Percentiles rank a stretch among this genome's conserved stretches.
Conservation (phyloP, 2,113 vertebrate genomes). For the Lophochroa leadbeateri region DNA sequence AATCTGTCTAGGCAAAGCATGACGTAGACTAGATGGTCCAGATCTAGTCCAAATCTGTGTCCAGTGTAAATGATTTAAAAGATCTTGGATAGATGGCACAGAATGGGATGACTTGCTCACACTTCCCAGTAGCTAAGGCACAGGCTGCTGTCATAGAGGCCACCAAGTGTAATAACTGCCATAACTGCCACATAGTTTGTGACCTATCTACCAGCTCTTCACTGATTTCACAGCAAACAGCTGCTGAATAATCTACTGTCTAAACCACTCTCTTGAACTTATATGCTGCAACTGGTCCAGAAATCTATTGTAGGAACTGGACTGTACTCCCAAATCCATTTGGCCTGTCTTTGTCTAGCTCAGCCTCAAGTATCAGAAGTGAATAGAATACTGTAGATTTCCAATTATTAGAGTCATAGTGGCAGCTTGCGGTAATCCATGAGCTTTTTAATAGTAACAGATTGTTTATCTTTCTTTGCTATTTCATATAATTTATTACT, state of each 20-base stretch:
- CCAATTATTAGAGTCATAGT: not conserved
- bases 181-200: not conserved
- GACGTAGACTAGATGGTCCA: not conserved
- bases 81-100: not conserved
- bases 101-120: not conserved
- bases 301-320: not conserved
- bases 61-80: not conserved
- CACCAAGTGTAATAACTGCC: not conserved
- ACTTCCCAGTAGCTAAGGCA: not conserved
- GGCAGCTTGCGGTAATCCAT: not conserved
- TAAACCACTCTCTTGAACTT: not conserved
- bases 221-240: not conserved
- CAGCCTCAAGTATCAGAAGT: not conserved
- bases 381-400: not conserved
- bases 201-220: not conserved
- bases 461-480: constrained; percentile 5
- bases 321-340: not conserved
- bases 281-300: not conserved
- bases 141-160: not conserved
- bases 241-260: not conserved
- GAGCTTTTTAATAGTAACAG: not conserved
- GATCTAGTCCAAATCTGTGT: not conserved
- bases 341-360: not conserved
- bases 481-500: not conserved
- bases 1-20: not conserved